Conservation (phyloP, 2,888 invertebrate species). For the Oligia latruncula region DNA sequence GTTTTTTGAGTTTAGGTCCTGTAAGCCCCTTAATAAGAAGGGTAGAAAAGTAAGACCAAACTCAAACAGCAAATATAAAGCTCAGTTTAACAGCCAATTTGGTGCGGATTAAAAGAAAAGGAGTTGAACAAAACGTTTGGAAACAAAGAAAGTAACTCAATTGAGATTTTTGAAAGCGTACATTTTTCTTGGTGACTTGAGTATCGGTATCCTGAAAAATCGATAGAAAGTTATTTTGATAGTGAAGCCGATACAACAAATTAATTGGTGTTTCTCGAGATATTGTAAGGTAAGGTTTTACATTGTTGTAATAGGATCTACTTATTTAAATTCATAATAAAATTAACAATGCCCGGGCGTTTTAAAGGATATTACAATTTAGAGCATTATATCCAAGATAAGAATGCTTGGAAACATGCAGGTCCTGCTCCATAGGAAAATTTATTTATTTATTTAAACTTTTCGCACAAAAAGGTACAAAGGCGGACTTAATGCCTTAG, state of each 20-base stretch:
- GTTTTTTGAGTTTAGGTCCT: too few relatives aligned
- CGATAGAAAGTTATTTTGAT: neutral
- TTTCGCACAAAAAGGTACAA: too few relatives aligned
- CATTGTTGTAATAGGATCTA: too few relatives aligned
- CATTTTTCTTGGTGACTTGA: slow-evolving; percentile 32
- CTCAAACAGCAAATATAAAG: slow-evolving; percentile 50
- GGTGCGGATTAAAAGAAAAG: slow-evolving; percentile 58
- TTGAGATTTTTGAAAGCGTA: slow-evolving; percentile 34
- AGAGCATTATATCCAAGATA: too few relatives aligned
- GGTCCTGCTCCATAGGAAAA: too few relatives aligned
- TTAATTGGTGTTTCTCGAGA: neutral
- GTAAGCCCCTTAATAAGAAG: slow-evolving; percentile 16
- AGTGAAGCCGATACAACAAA: neutral
- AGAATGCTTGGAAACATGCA: too few relatives aligned
- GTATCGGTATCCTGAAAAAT: slow-evolving; percentile 1
- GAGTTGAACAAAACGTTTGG: slow-evolving; percentile 50
- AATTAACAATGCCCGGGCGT: too few relatives aligned
- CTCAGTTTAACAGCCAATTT: slow-evolving; percentile 65
- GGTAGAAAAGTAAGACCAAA: slow-evolving; percentile 38
- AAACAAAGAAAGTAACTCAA: slow-evolving; percentile 53
- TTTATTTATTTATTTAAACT: too few relatives aligned
- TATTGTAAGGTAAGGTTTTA: neutral
- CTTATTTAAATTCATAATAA: too few relatives aligned
- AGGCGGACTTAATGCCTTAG: too few relatives aligned
- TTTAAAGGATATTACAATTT: too few relatives aligned